These are phyloP conservation scores for Anthonomus grandis DNA, from an alignment of 1,140 invertebrate genomes.

Conservation along the genomic window DNA sequence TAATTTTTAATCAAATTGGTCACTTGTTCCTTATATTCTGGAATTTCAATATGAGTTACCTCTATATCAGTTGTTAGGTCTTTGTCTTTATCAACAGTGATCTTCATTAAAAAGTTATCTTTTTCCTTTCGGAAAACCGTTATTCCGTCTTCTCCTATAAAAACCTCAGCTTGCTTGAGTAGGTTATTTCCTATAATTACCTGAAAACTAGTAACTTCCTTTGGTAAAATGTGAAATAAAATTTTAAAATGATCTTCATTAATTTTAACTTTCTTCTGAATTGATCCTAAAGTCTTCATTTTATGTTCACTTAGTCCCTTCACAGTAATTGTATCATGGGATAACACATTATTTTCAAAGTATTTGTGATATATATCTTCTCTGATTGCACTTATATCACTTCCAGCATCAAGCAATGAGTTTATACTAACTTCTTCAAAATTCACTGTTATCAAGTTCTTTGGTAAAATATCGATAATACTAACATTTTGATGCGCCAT, in stretches of 20 bases:
- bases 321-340: background rate
- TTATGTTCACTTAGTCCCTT: conserved; percentile 9
- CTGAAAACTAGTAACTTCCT: background rate
- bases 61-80: background rate
- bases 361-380: conserved; percentile 3
- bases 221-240: conserved; percentile 9
- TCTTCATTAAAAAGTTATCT: conserved; percentile 20
- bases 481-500: background rate
- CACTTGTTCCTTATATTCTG: conserved; percentile 1
- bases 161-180: conserved; percentile 3
- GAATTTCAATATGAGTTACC: background rate
- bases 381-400: conserved; percentile 17
- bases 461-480: background rate
- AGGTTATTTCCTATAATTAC: conserved; percentile 16
- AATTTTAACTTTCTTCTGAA: conserved; percentile 12
- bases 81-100: conserved; percentile 4
- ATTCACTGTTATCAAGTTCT: background rate
- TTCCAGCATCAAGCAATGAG: conserved; percentile 10
- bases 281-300: conserved; percentile 9
- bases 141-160: conserved; percentile 3
- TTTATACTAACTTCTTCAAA: background rate
- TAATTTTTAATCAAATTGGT: conserved; percentile 20
- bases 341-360: conserved; percentile 6
- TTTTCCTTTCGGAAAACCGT: background rate
- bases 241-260: conserved; percentile 15